A percentile compares a stretch with the other conserved stretches of the same genome.
Conservation (phyloP, 2,797 vertebrate species). For the Myripristis murdjan region DNA sequence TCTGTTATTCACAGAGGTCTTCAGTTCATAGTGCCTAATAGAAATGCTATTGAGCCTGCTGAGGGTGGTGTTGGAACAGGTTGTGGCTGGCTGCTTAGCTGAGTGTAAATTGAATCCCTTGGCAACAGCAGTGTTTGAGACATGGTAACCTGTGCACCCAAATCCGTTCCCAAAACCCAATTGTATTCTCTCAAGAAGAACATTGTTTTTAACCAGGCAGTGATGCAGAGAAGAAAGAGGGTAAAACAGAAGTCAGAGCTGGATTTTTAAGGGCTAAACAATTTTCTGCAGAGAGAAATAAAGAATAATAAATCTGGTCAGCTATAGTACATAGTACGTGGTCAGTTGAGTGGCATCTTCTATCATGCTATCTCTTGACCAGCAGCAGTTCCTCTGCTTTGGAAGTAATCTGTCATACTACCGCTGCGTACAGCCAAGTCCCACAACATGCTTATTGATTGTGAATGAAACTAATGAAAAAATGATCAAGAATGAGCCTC, state of each 20-base stretch:
- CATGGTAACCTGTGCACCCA: conserved; percentile 6
- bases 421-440: no score
- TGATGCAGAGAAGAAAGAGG: no score
- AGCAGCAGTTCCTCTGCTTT: no score
- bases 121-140: conserved; percentile 45
- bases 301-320: neutral
- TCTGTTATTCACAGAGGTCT: conserved; percentile 61
- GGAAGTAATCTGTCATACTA: no score
- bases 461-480: neutral
- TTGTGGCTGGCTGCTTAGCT: conserved; percentile 35
- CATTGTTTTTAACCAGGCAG: no score
- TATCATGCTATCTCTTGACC: no score
- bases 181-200: neutral
- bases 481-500: neutral
- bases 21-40: conserved; percentile 36
- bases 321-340: no score
- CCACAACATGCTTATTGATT: no score
- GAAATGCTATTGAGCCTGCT: conserved; percentile 44
- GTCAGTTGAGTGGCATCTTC: no score
- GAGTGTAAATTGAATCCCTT: conserved; percentile 67
- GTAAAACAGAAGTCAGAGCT: neutral
- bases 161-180: neutral
- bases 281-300: neutral
- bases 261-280: neutral
- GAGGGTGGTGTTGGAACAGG: conserved; percentile 27